A percentile compares a stretch with the other conserved stretches of the same genome.
Evolutionary conservation across 2,797 vertebrate species (phyloP).

Genomic region (Alca torda): DNA sequence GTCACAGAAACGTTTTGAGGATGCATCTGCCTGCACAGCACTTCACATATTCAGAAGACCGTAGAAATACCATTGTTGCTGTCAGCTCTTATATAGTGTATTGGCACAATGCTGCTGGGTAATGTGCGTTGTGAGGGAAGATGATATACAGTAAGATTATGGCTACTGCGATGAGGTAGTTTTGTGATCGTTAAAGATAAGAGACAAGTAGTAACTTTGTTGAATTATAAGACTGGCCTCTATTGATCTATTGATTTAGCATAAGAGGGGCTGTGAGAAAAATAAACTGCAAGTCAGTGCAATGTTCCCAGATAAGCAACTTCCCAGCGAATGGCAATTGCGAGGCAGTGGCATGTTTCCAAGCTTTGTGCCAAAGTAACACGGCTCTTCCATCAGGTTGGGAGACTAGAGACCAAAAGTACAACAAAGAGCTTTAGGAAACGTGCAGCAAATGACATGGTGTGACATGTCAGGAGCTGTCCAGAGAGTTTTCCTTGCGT

Average conservation of each 20-base stretch:
- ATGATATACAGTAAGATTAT: not conserved
- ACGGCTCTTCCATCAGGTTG: not conserved
- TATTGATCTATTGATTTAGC: slow-evolving; percentile 1
- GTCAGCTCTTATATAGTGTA: not conserved
- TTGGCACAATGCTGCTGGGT: not conserved
- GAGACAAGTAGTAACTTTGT: not conserved
- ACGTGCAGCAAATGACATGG: not conserved
- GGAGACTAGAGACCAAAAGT: not conserved
- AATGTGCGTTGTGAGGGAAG: not conserved
- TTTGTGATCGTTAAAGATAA: not conserved
- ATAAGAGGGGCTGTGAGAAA: not conserved
- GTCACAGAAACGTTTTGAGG: not conserved
- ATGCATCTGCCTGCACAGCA: not conserved
- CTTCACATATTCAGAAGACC: fast-evolving
- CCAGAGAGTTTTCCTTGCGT: not conserved
- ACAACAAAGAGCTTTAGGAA: not conserved
- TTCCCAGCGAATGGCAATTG: not conserved
- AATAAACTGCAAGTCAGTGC: slow-evolving; percentile 15
- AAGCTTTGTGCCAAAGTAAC: not conserved
- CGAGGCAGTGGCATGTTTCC: not conserved
- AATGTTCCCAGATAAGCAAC: not conserved
- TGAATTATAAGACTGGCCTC: not conserved
- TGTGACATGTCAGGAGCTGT: slow-evolving; percentile 26
- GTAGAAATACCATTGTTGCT: not conserved
- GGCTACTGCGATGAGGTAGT: not conserved